These are phyloP conservation scores for Coreoperca whiteheadi DNA, from an alignment of 2,113 vertebrate genomes.

Conservation along the genomic window DNA sequence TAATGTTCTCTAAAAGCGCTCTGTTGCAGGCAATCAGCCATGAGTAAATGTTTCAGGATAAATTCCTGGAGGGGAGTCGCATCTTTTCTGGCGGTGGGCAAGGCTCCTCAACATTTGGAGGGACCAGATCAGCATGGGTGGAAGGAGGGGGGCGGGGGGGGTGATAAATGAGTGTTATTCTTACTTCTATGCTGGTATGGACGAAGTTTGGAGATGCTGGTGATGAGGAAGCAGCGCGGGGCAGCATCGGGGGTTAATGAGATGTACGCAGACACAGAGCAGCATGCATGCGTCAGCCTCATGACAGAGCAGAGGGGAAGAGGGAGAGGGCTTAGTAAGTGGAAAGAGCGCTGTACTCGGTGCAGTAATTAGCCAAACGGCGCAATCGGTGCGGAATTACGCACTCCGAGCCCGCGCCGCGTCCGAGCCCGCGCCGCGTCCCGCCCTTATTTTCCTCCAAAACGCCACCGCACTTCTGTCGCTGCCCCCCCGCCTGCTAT, in stretches of 20 bases:
- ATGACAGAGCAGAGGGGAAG: slow-evolving; percentile 55
- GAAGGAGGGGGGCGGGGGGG: neutral
- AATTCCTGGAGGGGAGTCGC: slow-evolving; percentile 68
- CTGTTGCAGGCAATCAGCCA: slow-evolving; percentile 58
- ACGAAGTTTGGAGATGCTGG: slow-evolving; percentile 46
- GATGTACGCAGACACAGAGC: slow-evolving; percentile 53
- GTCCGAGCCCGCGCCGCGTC: slow-evolving; percentile 62
- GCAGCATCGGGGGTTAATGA: slow-evolving; percentile 58
- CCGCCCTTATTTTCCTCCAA: slow-evolving; percentile 54
- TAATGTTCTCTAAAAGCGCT: slow-evolving; percentile 47
- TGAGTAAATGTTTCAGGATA: slow-evolving; percentile 65
- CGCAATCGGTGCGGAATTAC: slow-evolving; percentile 71
- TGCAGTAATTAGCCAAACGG: slow-evolving; percentile 10
- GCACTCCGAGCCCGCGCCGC: slow-evolving; percentile 52
- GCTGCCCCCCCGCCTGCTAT: neutral
- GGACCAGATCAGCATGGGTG: slow-evolving; percentile 29
- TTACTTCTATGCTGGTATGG: slow-evolving; percentile 42
- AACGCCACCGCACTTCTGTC: slow-evolving; percentile 32
- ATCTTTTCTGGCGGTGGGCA: slow-evolving; percentile 28
- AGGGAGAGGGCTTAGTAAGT: slow-evolving; percentile 48
- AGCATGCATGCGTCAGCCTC: slow-evolving; percentile 72
- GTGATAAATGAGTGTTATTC: slow-evolving; percentile 54
- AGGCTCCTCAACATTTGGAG: slow-evolving; percentile 34
- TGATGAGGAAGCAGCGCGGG: slow-evolving; percentile 40
- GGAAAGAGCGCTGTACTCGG: neutral